Evolutionary conservation across 2,113 vertebrate genomes (phyloP), one percentile per base, ranked within the genome.

Genomic region (Cisticola juncidis): DNA sequence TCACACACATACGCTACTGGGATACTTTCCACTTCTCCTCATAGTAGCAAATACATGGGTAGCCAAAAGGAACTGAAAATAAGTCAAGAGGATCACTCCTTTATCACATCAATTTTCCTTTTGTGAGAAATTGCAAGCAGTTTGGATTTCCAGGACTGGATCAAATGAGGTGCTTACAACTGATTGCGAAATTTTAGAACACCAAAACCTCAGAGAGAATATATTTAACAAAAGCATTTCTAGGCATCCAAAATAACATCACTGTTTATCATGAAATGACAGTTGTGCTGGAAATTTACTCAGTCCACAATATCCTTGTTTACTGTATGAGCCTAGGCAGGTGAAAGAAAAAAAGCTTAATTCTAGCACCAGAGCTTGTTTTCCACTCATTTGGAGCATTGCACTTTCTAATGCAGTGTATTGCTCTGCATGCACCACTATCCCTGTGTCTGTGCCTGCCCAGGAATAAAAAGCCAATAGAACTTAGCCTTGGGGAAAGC

Each of bases 141-240:
- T 35, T 17, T 10, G 40, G 6, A 73, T 66, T 91, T 81, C 42
- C 60, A 92, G 69, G 28, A 64, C 7, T 18, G 6, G 23, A 65
- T 48, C 6, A 33, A 82, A 61, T 3, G 1, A 81, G 56, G 38
- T 26, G 14, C 15, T 78, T 62, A 29, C 2, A 23, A 70, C 3
- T 21, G 14, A 70, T 2, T 0, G 0, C 17, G 5, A 33, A 44
- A 56, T 61, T 82, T 57, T 47, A 14, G 47, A 85, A 38, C 53
- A 61, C 5, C 11, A 40, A 70, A 93, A 74, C 12, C 29, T 70
- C 21, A 33, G 15, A 60, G 4, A 65, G 7, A 50, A 54, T 16
- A 58, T 51, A 45, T 19, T 45, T 21, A 24, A 4, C 23, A 45
- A 85, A 65, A 88, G 48, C 15, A 60, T 47, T 70, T 47, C 44